phyloP scores from a whole-genome alignment of 2,113 vertebrate species.

The Mellivora capensis region DNA sequence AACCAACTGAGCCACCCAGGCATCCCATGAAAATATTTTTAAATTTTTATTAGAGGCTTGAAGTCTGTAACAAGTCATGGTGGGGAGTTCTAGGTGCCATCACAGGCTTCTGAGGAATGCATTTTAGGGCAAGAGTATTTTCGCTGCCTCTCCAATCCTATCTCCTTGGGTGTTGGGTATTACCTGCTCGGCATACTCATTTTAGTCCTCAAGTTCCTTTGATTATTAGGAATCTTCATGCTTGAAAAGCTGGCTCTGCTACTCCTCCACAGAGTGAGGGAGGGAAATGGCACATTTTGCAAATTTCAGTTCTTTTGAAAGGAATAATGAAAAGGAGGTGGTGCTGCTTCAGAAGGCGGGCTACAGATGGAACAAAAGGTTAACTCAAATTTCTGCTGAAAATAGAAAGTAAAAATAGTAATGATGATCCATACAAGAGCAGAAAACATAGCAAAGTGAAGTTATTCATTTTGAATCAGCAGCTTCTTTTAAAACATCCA shows the following conservation, averaged over 20 bases:
- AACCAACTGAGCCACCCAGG: too few relatives aligned
- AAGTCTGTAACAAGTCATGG: not conserved
- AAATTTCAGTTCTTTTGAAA: slow-evolving; percentile 73
- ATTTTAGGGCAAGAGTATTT: not conserved
- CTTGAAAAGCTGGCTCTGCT: slow-evolving; percentile 52
- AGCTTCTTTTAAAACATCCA: slow-evolving; percentile 69
- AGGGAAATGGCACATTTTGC: slow-evolving; percentile 63
- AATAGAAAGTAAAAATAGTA: slow-evolving; percentile 75
- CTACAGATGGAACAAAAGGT: slow-evolving; percentile 74
- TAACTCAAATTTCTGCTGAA: slow-evolving; percentile 69
- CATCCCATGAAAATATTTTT: too few relatives aligned
- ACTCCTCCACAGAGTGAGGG: slow-evolving; percentile 67
- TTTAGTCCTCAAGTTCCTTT: slow-evolving; percentile 51
- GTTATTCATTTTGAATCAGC: slow-evolving; percentile 68
- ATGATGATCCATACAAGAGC: slow-evolving; percentile 59
- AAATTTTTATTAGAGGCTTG: not conserved
- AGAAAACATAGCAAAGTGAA: slow-evolving; percentile 58
- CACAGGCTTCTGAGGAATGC: not conserved
- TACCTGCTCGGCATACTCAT: not conserved
- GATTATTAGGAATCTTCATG: slow-evolving; percentile 64
- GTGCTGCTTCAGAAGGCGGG: slow-evolving; percentile 58
- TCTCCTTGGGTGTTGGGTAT: not conserved
- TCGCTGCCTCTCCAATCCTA: not conserved
- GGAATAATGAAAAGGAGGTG: slow-evolving; percentile 69
- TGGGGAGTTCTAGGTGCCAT: not conserved